phyloP scores from a whole-genome alignment of 2,113 vertebrate species.

The Melanerpes aurifrons region DNA sequence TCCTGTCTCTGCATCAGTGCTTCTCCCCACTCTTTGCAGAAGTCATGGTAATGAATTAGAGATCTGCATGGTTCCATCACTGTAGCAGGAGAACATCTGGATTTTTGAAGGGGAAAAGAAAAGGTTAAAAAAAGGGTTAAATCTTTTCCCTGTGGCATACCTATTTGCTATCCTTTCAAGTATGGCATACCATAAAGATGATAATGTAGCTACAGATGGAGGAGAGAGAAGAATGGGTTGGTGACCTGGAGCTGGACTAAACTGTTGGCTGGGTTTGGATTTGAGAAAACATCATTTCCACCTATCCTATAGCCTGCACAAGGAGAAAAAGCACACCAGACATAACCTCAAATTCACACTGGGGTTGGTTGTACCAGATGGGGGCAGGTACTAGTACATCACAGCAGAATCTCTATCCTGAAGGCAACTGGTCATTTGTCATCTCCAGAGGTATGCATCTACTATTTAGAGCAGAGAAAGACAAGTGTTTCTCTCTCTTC shows the following conservation, averaged over 20 bases:
- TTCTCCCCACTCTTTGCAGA: not conserved
- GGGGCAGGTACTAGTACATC: accelerated
- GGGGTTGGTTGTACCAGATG: accelerated
- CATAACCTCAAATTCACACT: not conserved
- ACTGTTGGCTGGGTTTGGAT: not conserved
- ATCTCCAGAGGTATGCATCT: not conserved
- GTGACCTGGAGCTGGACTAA: not conserved
- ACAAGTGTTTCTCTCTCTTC: not conserved
- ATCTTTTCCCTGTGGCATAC: not conserved
- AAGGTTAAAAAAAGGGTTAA: not conserved
- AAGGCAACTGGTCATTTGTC: not conserved
- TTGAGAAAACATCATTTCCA: not conserved
- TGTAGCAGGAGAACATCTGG: not conserved
- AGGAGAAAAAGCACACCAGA: not conserved
- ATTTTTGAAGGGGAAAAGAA: not conserved
- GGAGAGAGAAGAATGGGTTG: not conserved
- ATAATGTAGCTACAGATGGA: not conserved
- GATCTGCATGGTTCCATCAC: not conserved
- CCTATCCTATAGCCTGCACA: not conserved
- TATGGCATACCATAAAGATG: not conserved
- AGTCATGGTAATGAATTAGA: not conserved
- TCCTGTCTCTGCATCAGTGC: not conserved
- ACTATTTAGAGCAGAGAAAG: not conserved
- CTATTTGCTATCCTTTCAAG: not conserved
- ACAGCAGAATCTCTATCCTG: not conserved